Conservation (phyloP, 2,797 vertebrate genomes). For the Prionace glauca region DNA sequence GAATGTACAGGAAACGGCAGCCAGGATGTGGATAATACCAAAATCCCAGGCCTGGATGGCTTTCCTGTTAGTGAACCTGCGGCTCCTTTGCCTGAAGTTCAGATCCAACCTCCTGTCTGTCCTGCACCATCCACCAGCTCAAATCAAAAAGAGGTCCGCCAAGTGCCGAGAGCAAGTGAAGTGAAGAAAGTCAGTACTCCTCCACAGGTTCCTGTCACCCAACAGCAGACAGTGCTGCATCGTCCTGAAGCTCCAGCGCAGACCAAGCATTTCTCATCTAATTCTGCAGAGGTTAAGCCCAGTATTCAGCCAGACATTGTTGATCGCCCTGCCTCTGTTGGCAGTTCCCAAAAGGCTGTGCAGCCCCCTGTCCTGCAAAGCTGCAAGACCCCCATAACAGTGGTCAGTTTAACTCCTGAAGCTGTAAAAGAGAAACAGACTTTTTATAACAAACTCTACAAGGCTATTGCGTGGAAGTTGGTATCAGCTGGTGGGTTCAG, state of each 20-base stretch:
- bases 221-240: background rate
- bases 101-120: background rate
- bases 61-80: background rate
- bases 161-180: background rate
- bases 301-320: background rate
- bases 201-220: background rate
- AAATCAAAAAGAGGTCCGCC: background rate
- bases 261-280: background rate
- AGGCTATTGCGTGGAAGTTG: constrained; percentile 91
- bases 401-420: constrained; percentile 59
- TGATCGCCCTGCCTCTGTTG: background rate
- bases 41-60: constrained; percentile 26
- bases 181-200: background rate
- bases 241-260: background rate
- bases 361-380: constrained; percentile 42
- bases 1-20: background rate
- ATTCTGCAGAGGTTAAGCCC: background rate
- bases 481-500: constrained; percentile 91
- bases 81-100: background rate
- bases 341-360: background rate
- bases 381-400: constrained; percentile 49
- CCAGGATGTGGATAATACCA: background rate
- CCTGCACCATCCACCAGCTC: background rate
- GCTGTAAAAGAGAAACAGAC: constrained; percentile 80
- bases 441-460: constrained; percentile 95